Percentiles rank a stretch among this genome's conserved stretches.
Evolutionary conservation across 1,140 invertebrate species (phyloP).

Genomic region (Telenomus remus): DNA sequence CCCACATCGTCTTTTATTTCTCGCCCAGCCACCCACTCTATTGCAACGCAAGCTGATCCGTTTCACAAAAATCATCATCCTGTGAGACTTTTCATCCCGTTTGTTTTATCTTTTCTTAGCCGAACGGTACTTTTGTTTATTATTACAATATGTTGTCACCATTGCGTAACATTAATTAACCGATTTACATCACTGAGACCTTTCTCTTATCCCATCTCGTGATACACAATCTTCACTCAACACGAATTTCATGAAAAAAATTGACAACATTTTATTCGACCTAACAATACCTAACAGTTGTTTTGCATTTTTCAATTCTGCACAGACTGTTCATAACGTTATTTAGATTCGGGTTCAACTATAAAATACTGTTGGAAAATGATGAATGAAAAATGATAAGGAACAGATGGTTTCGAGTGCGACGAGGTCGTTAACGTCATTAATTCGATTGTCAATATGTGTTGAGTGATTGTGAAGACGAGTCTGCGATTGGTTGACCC

Average conservation of each 20-base stretch:
- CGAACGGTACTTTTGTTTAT: slow-evolving; percentile 22
- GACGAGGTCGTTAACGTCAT: slow-evolving; percentile 14
- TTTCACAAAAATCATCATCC: slow-evolving; percentile 19
- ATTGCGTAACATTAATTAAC: slow-evolving; percentile 44
- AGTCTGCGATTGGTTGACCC: slow-evolving; percentile 62
- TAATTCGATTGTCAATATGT: slow-evolving; percentile 23
- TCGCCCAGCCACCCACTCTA: slow-evolving; percentile 62
- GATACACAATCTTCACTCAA: too few relatives aligned
- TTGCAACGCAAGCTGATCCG: slow-evolving; percentile 39
- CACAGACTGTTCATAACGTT: too few relatives aligned
- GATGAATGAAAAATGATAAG: neutral
- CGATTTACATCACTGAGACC: slow-evolving; percentile 30
- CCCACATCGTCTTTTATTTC: slow-evolving; percentile 65
- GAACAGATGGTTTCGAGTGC: neutral
- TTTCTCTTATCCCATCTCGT: slow-evolving; percentile 36
- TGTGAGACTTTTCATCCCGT: slow-evolving; percentile 8
- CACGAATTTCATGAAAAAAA: too few relatives aligned
- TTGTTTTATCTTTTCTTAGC: slow-evolving; percentile 1
- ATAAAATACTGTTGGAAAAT: too few relatives aligned
- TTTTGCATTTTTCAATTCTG: too few relatives aligned
- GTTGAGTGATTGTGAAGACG: slow-evolving; percentile 58
- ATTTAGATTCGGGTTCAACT: too few relatives aligned
- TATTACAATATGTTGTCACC: slow-evolving; percentile 33
- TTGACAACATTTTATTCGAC: too few relatives aligned
- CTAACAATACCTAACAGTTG: too few relatives aligned